Conservation (phyloP, 2,888 invertebrate species). For the Hartigia nigra region DNA sequence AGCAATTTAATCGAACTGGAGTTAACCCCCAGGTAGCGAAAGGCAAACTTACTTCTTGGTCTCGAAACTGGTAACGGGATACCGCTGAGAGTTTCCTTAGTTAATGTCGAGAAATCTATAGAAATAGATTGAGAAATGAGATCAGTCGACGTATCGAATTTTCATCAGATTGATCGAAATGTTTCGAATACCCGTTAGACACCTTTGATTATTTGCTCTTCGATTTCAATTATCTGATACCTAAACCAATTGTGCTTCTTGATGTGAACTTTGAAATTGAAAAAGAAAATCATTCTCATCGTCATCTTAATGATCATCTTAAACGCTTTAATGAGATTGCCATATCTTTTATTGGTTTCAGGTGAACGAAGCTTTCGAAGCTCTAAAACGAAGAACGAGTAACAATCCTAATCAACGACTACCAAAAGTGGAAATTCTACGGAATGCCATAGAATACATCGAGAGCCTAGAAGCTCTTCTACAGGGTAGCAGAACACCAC, state of each 20-base stretch:
- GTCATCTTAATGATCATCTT: background rate
- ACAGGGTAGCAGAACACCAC: slow-evolving; percentile 70
- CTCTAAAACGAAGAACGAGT: slow-evolving; percentile 90
- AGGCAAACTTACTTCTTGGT: background rate
- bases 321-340: too few species aligned
- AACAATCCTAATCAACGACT: slow-evolving; percentile 95
- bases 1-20: background rate
- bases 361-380: slow-evolving; percentile 99
- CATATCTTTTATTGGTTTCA: slow-evolving; percentile 56
- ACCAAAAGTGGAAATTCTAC: slow-evolving; percentile 96
- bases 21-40: background rate
- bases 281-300: background rate
- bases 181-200: too few species aligned
- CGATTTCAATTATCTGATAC: too few species aligned
- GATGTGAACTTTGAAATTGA: too few species aligned
- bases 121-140: background rate
- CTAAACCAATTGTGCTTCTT: too few species aligned
- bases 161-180: background rate
- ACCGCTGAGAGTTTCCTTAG: background rate
- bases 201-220: too few species aligned
- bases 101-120: background rate
- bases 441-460: slow-evolving; percentile 98
- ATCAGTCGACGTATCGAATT: background rate
- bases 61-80: background rate
- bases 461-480: slow-evolving; percentile 89